Evolutionary conservation across 2,888 invertebrate species (phyloP), one percentile per base, ranked within the genome.

Genomic region (Alloscopus bannaensis): DNA sequence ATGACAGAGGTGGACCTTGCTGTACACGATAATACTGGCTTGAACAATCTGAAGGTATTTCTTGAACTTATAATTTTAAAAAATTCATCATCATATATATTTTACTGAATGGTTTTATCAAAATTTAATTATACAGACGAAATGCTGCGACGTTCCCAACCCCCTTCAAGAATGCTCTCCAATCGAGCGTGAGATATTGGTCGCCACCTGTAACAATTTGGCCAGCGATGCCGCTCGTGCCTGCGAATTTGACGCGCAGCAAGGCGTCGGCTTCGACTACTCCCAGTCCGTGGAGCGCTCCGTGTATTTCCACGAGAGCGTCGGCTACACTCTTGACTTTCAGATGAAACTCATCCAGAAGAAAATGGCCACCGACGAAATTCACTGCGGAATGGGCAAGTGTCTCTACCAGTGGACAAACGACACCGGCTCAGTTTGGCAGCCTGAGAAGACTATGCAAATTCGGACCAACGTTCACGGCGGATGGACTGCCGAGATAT

Each of bases 341-440:
- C 50, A 50, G 22, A 18, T 50, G 3, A 11, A 18, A 18, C 18
- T 18, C 11, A n/a, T 50, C 22, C 50, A 50, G 22, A 11, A 50
- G 20, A 50, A 22, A 18, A 50, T 50, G 50, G 16, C 50, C 2
- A 11, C 20, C n/a, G 20, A 18, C 20, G 50, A 50, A 18, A 18
- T 50, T 22, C 50, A 50, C 50, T 50, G 50, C 20, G 50, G 50
- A 2, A 20, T 50, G n/a, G 50, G 50, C n/a, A n/a, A 50, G 20
- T 50, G 50, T 11, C 50, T 50, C 50, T 50, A 20, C 20, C 50
- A 1, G 2, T 50, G 50, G 50, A 18, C 18, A 1, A 50, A 50
- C 8, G 50, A 18, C 3, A 50, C 50, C 3, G 3, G 20, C 11
- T 18, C 20, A 50, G 50, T 50, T 1, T 50, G 50, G 50, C 18